Percentiles rank a stretch among this genome's conserved stretches.
These are phyloP conservation scores for Serinus canaria DNA, from an alignment of 2,113 vertebrate genomes.

Conservation along the genomic window DNA sequence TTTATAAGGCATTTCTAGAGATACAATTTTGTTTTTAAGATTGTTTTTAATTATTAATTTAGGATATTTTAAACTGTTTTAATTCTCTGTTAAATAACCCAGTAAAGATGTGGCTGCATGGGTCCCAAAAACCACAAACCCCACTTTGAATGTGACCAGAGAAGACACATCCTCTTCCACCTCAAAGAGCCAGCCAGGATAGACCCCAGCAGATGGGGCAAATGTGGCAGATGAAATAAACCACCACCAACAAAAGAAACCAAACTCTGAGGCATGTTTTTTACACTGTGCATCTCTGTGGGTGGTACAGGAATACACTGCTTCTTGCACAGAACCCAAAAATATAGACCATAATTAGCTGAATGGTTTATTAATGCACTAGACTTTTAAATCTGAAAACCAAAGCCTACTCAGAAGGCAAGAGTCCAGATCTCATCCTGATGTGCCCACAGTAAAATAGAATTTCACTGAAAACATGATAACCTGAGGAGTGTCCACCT, in stretches of 20 bases:
- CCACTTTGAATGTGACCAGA: neutral
- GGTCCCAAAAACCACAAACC: neutral
- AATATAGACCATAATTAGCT: neutral
- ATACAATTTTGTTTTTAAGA: neutral
- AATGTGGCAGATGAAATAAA: neutral
- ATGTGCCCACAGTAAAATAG: neutral
- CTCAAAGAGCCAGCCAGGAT: neutral
- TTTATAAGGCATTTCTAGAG: neutral
- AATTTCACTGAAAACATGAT: neutral
- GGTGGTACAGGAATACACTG: neutral
- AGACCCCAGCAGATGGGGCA: neutral
- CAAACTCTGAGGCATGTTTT: neutral
- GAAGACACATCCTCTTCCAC: neutral
- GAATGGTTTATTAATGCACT: neutral
- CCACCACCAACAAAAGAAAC: neutral
- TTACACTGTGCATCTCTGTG: neutral
- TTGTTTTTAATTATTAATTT: no score
- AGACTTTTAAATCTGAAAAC: neutral
- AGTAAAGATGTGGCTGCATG: neutral
- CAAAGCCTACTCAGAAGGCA: neutral
- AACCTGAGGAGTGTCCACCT: neutral
- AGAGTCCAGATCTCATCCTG: neutral
- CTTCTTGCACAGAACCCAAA: neutral
- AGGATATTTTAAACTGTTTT: no score
- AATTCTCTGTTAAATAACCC: accelerated